Evolutionary conservation across 2,113 vertebrate species (phyloP).

Genomic region (Atlantisia rogersi): DNA sequence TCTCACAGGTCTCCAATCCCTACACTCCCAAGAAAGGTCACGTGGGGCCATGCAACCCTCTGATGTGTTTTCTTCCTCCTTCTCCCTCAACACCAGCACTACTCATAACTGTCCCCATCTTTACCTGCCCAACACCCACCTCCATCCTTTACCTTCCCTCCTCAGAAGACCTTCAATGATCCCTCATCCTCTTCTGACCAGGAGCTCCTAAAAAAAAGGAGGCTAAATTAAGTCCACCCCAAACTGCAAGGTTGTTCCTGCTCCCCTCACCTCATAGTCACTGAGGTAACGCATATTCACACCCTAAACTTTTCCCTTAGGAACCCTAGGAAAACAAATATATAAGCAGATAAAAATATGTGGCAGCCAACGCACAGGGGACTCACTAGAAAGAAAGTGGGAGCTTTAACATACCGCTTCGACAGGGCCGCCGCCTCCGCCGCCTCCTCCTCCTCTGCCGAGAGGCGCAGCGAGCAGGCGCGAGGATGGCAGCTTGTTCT

Average conservation of each 20-base stretch:
- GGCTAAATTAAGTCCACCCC: accelerated
- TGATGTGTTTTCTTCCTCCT: too few species aligned
- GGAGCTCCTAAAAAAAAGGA: neutral
- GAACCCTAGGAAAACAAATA: too few species aligned
- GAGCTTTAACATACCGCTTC: accelerated
- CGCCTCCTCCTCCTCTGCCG: too few species aligned
- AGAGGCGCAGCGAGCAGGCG: accelerated
- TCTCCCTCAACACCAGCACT: neutral
- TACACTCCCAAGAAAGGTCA: accelerated
- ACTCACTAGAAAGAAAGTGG: accelerated
- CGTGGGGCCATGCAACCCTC: accelerated
- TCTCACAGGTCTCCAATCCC: neutral
- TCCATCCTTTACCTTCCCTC: neutral
- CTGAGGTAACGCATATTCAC: accelerated
- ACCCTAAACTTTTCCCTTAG: too few species aligned
- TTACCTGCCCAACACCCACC: neutral
- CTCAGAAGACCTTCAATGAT: neutral
- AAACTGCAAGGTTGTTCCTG: accelerated
- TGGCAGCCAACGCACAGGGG: neutral
- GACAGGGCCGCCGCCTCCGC: neutral
- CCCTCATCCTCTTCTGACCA: neutral
- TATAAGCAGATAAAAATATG: too few species aligned
- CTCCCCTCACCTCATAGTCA: accelerated
- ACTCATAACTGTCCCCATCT: accelerated
- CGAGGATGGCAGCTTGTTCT: neutral